Percentiles rank a stretch among this genome's conserved stretches.
Evolutionary conservation across 2,888 invertebrate species (phyloP).

Genomic region (Anorthoa munda): DNA sequence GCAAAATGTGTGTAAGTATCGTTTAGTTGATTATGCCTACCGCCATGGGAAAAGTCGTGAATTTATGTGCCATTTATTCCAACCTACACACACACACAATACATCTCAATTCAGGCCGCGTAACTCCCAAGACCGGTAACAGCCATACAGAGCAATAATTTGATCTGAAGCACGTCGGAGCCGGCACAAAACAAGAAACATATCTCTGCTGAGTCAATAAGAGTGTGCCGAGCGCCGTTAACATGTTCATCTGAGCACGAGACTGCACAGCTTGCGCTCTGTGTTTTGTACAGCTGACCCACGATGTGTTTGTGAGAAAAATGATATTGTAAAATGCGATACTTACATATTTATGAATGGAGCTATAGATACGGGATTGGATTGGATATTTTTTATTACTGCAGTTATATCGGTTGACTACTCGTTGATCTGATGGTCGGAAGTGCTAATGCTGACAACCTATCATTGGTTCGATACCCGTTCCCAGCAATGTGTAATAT

Average conservation of each 20-base stretch:
- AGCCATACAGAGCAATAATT: slow-evolving; percentile 56
- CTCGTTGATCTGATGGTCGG: background rate
- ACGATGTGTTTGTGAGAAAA: slow-evolving; percentile 29
- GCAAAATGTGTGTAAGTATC: no score
- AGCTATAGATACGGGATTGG: slow-evolving; percentile 6
- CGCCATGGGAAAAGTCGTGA: no score
- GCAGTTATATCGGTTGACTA: background rate
- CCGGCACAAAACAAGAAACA: slow-evolving; percentile 57
- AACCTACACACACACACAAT: slow-evolving; percentile 4
- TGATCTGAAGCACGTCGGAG: slow-evolving; percentile 44
- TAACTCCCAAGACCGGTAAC: slow-evolving; percentile 38
- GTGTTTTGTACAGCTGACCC: slow-evolving; percentile 28
- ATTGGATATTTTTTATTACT: background rate
- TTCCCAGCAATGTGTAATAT: no score
- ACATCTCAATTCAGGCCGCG: slow-evolving; percentile 5
- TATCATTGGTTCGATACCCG: no score
- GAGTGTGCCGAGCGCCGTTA: slow-evolving; percentile 47
- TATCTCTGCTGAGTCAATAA: slow-evolving; percentile 63
- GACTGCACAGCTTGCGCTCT: background rate
- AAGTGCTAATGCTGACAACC: background rate
- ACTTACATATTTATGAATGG: slow-evolving; percentile 19
- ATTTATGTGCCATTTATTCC: background rate
- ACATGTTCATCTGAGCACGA: slow-evolving; percentile 53
- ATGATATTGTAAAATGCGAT: background rate
- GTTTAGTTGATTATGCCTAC: no score